phyloP scores from a whole-genome alignment of 2,113 vertebrate species.

The Dinomys branickii region DNA sequence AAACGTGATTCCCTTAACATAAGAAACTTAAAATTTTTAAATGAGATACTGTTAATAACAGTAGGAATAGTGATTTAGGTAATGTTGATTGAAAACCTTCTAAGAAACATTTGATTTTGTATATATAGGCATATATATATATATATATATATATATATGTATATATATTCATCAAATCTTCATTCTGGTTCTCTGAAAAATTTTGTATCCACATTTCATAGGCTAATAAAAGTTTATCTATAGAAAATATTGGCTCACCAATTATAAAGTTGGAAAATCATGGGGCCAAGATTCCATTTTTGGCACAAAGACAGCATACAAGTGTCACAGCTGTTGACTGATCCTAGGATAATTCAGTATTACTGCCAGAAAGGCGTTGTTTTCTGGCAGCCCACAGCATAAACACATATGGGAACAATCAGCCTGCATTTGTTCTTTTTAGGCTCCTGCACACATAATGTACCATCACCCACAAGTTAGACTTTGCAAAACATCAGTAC shows the following conservation, averaged over 20 bases:
- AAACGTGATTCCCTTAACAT: neutral
- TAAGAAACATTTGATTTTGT: neutral
- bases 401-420: slow-evolving; percentile 47
- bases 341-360: slow-evolving; percentile 56
- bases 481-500: neutral
- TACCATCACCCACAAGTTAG: neutral
- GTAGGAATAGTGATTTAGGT: neutral
- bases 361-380: neutral
- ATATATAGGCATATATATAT: neutral
- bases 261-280: neutral
- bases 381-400: slow-evolving; percentile 35
- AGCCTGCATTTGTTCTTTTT: slow-evolving; percentile 53
- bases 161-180: neutral
- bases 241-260: neutral
- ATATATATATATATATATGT: neutral
- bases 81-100: neutral
- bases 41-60: neutral
- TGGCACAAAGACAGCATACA: neutral
- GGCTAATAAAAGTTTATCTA: neutral
- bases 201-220: neutral
- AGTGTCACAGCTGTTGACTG: neutral
- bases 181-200: neutral
- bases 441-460: slow-evolving; percentile 56
- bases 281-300: neutral
- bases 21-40: neutral